Evolutionary conservation across 2,113 vertebrate species (phyloP).

Genomic region (Reinhardtius hippoglossoides): DNA sequence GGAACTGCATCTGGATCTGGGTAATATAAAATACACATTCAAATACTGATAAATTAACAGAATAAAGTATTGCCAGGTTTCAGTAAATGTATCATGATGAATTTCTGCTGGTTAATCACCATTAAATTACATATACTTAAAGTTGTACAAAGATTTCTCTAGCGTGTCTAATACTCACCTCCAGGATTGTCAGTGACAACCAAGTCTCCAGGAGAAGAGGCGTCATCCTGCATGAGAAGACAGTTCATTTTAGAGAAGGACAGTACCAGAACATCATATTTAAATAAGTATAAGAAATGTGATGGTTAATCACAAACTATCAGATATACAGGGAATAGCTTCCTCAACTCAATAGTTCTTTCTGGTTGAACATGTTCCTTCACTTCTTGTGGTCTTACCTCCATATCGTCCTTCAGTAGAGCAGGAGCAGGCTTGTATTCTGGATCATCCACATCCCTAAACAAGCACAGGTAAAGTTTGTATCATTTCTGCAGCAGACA

Average conservation of each 20-base stretch:
- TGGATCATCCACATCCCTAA: constrained; percentile 96
- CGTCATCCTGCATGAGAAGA: constrained; percentile 87
- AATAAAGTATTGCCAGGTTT: background rate
- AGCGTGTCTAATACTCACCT: constrained; percentile 69
- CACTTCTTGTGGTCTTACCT: constrained; percentile 82
- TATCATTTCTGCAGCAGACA: background rate
- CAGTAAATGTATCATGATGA: too few species aligned
- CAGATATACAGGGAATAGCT: background rate
- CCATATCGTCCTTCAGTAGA: constrained; percentile 96
- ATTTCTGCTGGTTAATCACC: background rate
- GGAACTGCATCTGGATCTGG: constrained; percentile 82
- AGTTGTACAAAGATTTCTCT: background rate
- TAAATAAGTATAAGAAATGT: background rate
- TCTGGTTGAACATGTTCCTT: background rate
- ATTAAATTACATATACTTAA: background rate
- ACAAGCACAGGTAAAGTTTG: constrained; percentile 54
- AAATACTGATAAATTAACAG: background rate
- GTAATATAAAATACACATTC: constrained; percentile 33
- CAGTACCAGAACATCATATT: background rate
- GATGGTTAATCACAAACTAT: background rate
- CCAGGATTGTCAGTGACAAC: constrained; percentile 91
- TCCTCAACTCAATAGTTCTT: background rate
- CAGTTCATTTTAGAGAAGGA: too few species aligned
- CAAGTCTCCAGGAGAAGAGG: constrained; percentile 95
- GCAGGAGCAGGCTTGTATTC: constrained; percentile 98